These are phyloP conservation scores for Acanthosoma haemorrhoidale DNA, from an alignment of 2,888 invertebrate species.

Conservation along the genomic window DNA sequence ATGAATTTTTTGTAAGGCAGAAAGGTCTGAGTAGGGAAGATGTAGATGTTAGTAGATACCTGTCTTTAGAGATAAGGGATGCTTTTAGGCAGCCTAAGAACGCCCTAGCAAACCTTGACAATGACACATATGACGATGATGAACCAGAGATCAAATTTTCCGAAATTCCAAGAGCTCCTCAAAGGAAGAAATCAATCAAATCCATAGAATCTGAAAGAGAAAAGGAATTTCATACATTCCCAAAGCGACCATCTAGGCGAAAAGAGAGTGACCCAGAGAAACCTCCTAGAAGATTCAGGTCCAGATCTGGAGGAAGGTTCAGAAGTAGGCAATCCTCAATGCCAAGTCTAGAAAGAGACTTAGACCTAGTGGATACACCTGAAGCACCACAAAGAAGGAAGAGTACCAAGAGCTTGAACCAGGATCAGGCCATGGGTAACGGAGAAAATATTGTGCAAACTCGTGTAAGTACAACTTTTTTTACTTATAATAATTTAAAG, in stretches of 20 bases:
- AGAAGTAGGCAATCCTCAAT: conserved; percentile 34
- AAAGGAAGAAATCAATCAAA: conserved; percentile 24
- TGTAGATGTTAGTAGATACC: conserved; percentile 69
- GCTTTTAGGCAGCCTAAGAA: conserved; percentile 62
- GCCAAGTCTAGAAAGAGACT: conserved; percentile 37
- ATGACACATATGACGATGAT: conserved; percentile 45
- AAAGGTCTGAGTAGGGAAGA: conserved; percentile 77
- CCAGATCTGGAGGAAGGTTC: conserved; percentile 26
- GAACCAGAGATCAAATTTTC: conserved; percentile 37
- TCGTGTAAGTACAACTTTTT: conserved; percentile 20
- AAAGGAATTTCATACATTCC: conserved; percentile 35
- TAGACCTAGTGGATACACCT: conserved; percentile 40
- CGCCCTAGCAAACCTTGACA: conserved; percentile 59
- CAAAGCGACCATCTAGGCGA: conserved; percentile 32
- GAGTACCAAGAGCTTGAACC: conserved; percentile 38
- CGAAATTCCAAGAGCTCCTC: conserved; percentile 23
- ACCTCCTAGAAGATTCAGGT: conserved; percentile 35
- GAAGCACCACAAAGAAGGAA: conserved; percentile 42
- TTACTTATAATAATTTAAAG: too few species aligned
- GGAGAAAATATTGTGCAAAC: conserved; percentile 31
- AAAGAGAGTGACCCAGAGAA: conserved; percentile 37
- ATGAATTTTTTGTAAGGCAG: conserved; percentile 79
- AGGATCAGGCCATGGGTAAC: conserved; percentile 28
- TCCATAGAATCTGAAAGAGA: conserved; percentile 16
- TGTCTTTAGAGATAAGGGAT: conserved; percentile 73